Evolutionary conservation across 2,113 vertebrate species (phyloP).

Genomic region (Alouatta palliata): DNA sequence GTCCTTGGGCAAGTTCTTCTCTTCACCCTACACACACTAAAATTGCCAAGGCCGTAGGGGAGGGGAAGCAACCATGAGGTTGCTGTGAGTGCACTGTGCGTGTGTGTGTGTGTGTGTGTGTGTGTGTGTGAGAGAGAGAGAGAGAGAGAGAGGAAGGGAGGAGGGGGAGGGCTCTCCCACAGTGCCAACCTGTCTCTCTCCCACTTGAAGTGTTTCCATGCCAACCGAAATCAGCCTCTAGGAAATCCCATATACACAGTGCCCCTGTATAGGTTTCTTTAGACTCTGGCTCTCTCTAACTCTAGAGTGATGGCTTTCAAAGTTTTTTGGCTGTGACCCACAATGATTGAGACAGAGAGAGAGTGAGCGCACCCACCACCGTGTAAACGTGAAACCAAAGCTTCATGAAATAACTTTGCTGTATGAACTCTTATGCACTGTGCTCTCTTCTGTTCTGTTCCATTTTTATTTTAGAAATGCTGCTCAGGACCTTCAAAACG

Average conservation of each 20-base stretch:
- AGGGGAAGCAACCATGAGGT: not conserved
- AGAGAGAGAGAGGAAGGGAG: not conserved
- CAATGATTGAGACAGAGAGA: not conserved
- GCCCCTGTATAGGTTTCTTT: not conserved
- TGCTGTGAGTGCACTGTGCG: not conserved
- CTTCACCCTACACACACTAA: not conserved
- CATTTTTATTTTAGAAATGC: not conserved
- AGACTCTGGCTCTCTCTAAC: not conserved
- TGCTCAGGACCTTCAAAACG: not conserved
- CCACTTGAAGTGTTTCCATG: slow-evolving; percentile 54
- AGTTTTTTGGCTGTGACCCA: not conserved
- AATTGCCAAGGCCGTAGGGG: accelerated
- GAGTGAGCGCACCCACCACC: accelerated
- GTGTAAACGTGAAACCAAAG: not conserved
- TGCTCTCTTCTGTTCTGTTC: not conserved
- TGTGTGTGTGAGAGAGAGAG: not conserved
- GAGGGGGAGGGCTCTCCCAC: not conserved
- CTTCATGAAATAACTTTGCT: not conserved
- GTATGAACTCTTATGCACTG: not conserved
- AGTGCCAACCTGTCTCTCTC: not conserved
- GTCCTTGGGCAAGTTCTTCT: not conserved
- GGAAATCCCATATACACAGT: not conserved
- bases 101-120: not conserved
- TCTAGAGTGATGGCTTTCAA: not conserved
- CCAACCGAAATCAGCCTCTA: slow-evolving; percentile 26